Evolutionary conservation across 2,113 vertebrate species (phyloP), one percentile per base, ranked within the genome.

Genomic region (Oncorhynchus tshawytscha): DNA sequence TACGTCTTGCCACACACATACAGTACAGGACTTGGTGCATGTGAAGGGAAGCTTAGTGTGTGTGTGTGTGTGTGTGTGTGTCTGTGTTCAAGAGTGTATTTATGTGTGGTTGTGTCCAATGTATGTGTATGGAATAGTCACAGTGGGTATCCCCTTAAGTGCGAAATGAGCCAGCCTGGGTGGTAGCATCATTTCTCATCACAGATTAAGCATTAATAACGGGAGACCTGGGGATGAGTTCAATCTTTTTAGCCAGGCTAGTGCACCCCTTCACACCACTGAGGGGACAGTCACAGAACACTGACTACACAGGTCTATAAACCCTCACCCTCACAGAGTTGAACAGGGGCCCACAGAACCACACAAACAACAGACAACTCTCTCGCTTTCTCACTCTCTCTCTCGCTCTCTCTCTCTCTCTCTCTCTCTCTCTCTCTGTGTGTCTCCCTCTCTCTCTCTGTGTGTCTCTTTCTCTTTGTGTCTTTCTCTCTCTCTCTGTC

Each of bases 181-280:
- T 81, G 83, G 51, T 78, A 80, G 87, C 85, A 92, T 95, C 86
- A 31, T 96, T 95, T 95, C 92, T 97, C 94, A 95, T 93, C 91
- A 80, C 4, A 91, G 94, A 95, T 89, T 95, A 91, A 82, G 84
- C 94, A 95, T 97, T 97, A 96, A 95, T 95, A 96, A 95, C 78
- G 60, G 1, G 81, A 86, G 91, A 90, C 90, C 92, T 85, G 92
- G 90, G 94, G 93, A 95, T 89, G 89, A 89, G 88, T 86, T 92
- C 94, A 94, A 95, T 95, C 91, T 94, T 94, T 92, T 90, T 84
- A 86, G 81, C 90, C 90, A 91, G 91, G 88, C 90, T 76, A 74
- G 82, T 88, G 79, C 81, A 85, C 84, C 85, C 89, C 24, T 25
- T 3, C 62, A 6, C 12, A 29, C 5, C 65, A 5, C 89, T 89